Percentiles rank a stretch among this genome's conserved stretches.
These are phyloP conservation scores for Pteruthius melanotis DNA, from an alignment of 2,113 vertebrate species.

Conservation along the genomic window DNA sequence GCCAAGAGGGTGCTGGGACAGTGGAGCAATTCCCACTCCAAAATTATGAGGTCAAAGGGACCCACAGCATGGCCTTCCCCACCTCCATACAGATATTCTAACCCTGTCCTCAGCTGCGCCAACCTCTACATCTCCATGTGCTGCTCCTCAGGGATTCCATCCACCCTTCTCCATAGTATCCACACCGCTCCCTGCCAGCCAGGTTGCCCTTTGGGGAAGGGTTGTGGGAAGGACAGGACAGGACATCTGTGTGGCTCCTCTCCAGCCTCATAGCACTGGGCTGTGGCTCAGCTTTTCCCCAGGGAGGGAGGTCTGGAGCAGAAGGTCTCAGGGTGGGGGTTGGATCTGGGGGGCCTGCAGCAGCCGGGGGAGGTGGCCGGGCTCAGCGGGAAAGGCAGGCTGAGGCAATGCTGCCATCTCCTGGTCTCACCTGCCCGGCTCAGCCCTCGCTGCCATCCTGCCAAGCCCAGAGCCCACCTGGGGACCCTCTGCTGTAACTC, in stretches of 20 bases:
- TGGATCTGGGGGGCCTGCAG: neutral
- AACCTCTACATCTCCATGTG: neutral
- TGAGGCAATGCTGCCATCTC: constrained; percentile 66
- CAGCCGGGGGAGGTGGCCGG: neutral
- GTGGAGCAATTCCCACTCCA: neutral
- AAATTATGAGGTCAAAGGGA: neutral
- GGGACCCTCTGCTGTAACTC: neutral
- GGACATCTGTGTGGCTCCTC: neutral
- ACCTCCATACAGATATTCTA: neutral
- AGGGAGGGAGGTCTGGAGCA: neutral
- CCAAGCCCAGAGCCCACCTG: neutral
- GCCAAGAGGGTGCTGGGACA: neutral
- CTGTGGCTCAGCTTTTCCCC: neutral
- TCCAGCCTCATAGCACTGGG: neutral
- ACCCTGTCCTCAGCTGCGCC: neutral
- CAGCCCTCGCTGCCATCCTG: neutral
- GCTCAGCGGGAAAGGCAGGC: neutral
- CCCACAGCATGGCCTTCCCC: neutral
- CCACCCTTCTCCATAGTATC: neutral
- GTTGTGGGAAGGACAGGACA: neutral
- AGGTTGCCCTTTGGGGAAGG: neutral
- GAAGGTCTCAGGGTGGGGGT: neutral
- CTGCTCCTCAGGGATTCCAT: neutral
- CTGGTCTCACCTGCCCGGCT: constrained; percentile 35
- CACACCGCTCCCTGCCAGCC: neutral